Percentiles rank a stretch among this genome's conserved stretches.
phyloP scores from a whole-genome alignment of 2,113 vertebrate genomes.

The Limnothrissa miodon region DNA sequence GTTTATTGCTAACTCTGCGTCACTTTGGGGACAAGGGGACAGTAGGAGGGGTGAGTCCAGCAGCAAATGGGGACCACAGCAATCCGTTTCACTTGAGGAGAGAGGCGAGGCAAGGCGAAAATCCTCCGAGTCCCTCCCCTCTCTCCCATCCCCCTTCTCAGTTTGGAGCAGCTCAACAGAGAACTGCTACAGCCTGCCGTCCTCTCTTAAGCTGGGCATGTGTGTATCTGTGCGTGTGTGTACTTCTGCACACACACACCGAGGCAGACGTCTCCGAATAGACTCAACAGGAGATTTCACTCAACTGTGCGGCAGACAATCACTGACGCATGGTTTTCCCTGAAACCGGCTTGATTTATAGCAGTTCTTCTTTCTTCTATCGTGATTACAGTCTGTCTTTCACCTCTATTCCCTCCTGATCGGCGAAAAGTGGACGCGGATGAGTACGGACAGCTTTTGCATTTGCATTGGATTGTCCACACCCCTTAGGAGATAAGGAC shows the following conservation, averaged over 20 bases:
- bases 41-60: not conserved
- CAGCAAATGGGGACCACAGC: not conserved
- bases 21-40: constrained; percentile 2
- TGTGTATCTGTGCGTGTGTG: not conserved
- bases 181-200: not conserved
- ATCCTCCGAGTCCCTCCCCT: constrained; percentile 35
- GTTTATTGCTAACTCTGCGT: constrained; percentile 3
- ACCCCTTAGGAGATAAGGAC: constrained; percentile 44
- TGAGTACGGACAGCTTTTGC: constrained; percentile 37
- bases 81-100: constrained; percentile 38
- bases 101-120: constrained; percentile 28
- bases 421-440: constrained; percentile 18
- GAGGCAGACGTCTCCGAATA: constrained; percentile 1
- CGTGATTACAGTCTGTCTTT: not conserved
- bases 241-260: not conserved
- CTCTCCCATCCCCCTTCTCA: constrained; percentile 25
- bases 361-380: not conserved
- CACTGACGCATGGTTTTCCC: not conserved
- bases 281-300: constrained; percentile 7
- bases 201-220: not conserved
- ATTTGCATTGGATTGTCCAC: constrained; percentile 46
- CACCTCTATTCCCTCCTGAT: constrained; percentile 2
- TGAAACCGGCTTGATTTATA: not conserved
- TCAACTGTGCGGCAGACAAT: not conserved
- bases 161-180: not conserved